A percentile compares a stretch with the other conserved stretches of the same genome.
These are phyloP conservation scores for Pardosa pseudoannulata DNA, from an alignment of 2,888 invertebrate species.

Conservation along the genomic window DNA sequence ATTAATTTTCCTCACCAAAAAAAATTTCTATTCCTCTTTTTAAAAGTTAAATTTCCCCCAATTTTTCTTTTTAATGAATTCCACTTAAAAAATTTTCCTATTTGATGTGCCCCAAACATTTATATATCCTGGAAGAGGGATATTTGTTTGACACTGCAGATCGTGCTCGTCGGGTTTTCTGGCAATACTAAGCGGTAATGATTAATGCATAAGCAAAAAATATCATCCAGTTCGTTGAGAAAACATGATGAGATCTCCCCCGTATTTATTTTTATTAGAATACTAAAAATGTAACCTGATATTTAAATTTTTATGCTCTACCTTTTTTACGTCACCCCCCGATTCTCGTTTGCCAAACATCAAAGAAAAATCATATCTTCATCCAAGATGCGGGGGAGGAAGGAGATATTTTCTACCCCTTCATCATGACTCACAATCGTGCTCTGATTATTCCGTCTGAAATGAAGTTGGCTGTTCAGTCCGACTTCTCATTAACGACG, in stretches of 20 bases:
- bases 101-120: no score
- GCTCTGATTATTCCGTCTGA: slow-evolving; percentile 64
- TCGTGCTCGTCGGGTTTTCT: not conserved
- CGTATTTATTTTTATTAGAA: slow-evolving; percentile 8
- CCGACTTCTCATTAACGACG: slow-evolving; percentile 68
- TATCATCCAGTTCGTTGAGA: not conserved
- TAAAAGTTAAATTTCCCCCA: no score
- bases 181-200: not conserved
- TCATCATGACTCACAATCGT: slow-evolving; percentile 65
- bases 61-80: no score
- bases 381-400: slow-evolving; percentile 58
- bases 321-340: not conserved
- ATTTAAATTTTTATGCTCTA: not conserved
- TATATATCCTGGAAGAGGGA: no score
- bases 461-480: slow-evolving; percentile 41
- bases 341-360: slow-evolving; percentile 16
- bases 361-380: slow-evolving; percentile 38
- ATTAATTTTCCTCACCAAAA: no score
- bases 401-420: slow-evolving; percentile 49
- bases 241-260: not conserved
- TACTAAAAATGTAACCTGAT: not conserved
- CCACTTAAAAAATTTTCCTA: no score
- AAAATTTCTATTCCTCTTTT: no score
- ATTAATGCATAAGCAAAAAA: not conserved
- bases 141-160: not conserved